Evolutionary conservation across 2,113 vertebrate species (phyloP).

Genomic region (Cyanoliseus patagonus): DNA sequence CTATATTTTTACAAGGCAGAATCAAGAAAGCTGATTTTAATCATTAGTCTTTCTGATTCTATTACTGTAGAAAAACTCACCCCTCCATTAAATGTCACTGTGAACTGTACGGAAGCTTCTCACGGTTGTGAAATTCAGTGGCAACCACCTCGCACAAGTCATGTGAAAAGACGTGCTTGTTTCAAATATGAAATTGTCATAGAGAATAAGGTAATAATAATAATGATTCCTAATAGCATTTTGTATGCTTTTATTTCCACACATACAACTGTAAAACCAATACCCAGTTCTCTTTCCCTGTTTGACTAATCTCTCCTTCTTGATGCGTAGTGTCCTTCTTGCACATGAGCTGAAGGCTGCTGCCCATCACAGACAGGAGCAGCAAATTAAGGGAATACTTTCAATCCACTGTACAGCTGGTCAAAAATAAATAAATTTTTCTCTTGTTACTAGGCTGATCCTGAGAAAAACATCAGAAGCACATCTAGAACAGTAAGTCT

Average conservation of each 20-base stretch:
- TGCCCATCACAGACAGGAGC: not conserved
- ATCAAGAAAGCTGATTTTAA: not conserved
- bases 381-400: not conserved
- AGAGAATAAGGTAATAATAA: slow-evolving; percentile 36
- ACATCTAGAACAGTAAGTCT: not conserved
- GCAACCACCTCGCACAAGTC: not conserved
- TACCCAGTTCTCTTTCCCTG: not conserved
- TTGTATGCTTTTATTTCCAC: not conserved
- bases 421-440: not conserved
- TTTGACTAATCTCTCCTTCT: not conserved
- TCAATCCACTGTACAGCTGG: not conserved
- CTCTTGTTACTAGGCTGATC: not conserved
- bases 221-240: not conserved
- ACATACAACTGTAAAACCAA: not conserved
- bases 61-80: slow-evolving; percentile 40
- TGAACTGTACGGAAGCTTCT: not conserved
- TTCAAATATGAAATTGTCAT: slow-evolving; percentile 55
- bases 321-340: not conserved
- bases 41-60: not conserved
- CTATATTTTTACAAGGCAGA: not conserved
- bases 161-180: fast-evolving
- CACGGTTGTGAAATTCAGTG: not conserved
- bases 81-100: slow-evolving; percentile 53
- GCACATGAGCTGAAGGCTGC: not conserved
- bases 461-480: not conserved